These are phyloP conservation scores for Sphaerophoria taeniata DNA, from an alignment of 2,888 invertebrate species.

Conservation along the genomic window DNA sequence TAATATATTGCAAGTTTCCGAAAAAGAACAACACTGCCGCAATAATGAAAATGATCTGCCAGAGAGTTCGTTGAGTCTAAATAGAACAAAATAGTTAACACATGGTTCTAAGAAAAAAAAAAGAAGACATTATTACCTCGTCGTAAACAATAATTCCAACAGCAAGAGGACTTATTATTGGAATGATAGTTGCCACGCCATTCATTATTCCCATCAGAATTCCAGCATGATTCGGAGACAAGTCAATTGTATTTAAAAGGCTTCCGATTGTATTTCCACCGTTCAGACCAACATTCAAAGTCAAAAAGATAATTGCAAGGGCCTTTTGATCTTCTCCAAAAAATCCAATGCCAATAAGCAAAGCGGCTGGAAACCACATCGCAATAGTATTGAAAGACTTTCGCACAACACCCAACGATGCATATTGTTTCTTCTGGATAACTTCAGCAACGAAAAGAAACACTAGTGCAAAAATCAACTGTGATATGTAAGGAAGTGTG, in stretches of 20 bases:
- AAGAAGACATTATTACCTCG: constrained; percentile 47
- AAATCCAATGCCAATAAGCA: constrained; percentile 83
- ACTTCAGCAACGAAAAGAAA: constrained; percentile 46
- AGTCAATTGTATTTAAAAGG: constrained; percentile 85
- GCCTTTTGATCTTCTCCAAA: constrained; percentile 79
- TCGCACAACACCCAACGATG: constrained; percentile 77
- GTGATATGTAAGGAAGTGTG: constrained; percentile 82
- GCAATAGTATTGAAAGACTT: constrained; percentile 75
- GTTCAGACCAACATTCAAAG: constrained; percentile 82
- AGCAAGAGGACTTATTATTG: constrained; percentile 85
- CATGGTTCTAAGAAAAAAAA: background rate
- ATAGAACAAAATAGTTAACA: constrained; percentile 74
- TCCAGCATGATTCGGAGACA: constrained; percentile 86
- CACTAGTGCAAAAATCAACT: constrained; percentile 38
- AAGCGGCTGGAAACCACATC: constrained; percentile 83
- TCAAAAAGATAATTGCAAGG: constrained; percentile 83
- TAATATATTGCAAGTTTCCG: constrained; percentile 86
- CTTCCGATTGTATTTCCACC: constrained; percentile 83
- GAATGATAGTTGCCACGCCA: constrained; percentile 84
- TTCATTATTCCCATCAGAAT: constrained; percentile 87
- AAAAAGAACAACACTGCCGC: constrained; percentile 86
- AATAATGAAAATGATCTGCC: constrained; percentile 88
- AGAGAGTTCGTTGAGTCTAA: constrained; percentile 85
- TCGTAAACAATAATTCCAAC: constrained; percentile 83
- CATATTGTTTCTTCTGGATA: constrained; percentile 68